These are phyloP conservation scores for Troilus luridus DNA, from an alignment of 2,888 invertebrate genomes.

Conservation along the genomic window DNA sequence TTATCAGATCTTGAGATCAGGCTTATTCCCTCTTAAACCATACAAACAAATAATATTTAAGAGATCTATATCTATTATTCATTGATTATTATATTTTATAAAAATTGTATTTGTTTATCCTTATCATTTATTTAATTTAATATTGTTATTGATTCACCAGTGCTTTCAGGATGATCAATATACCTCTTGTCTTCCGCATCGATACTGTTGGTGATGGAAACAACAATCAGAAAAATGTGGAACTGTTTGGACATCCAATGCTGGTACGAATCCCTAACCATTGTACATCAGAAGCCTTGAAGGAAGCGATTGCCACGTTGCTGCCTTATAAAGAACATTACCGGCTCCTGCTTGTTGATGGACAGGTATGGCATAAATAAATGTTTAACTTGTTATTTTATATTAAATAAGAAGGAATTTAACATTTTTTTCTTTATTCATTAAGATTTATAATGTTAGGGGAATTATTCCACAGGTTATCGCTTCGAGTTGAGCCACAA, in stretches of 20 bases:
- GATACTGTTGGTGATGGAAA: constrained; percentile 71
- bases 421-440: too few relatives aligned
- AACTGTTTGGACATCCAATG: constrained; percentile 73
- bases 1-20: too few relatives aligned
- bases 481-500: too few relatives aligned
- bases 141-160: constrained; percentile 52
- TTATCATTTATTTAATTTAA: neutral
- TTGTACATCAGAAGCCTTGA: constrained; percentile 71
- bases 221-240: constrained; percentile 70
- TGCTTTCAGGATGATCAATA: constrained; percentile 70
- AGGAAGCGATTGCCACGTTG: constrained; percentile 70
- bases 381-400: too few relatives aligned
- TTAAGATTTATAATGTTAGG: too few relatives aligned
- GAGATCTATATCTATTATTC: too few relatives aligned
- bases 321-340: constrained; percentile 71
- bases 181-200: constrained; percentile 73
- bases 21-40: too few relatives aligned
- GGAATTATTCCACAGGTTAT: too few relatives aligned
- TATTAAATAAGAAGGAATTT: too few relatives aligned
- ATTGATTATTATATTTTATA: neutral
- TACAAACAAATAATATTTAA: too few relatives aligned
- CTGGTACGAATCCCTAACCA: constrained; percentile 73
- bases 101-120: neutral
- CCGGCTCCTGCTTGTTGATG: constrained; percentile 73
- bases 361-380: constrained; percentile 68